Evolutionary conservation across 1,140 invertebrate species (phyloP).

Genomic region (Aphaenogaster floridana): DNA sequence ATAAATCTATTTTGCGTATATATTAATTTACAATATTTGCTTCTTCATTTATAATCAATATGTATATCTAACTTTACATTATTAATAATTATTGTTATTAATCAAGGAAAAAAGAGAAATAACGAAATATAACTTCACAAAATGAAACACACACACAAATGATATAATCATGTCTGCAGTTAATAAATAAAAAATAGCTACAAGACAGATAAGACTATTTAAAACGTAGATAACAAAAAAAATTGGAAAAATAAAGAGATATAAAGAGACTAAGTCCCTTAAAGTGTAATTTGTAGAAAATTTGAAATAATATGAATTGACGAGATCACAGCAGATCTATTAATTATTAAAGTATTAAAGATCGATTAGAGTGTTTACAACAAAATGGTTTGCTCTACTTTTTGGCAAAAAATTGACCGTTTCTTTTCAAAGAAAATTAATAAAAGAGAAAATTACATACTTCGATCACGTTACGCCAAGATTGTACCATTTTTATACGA

Average conservation of each 20-base stretch:
- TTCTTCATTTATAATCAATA: background rate
- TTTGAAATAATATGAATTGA: background rate
- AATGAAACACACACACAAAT: background rate
- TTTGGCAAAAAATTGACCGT: background rate
- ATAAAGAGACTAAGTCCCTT: background rate
- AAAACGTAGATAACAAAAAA: background rate
- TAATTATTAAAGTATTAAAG: background rate
- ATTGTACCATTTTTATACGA: constrained; percentile 14
- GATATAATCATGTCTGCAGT: background rate
- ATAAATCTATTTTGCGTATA: constrained; percentile 18
- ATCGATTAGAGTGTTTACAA: background rate
- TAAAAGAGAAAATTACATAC: constrained; percentile 42
- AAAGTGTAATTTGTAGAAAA: background rate
- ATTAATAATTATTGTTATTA: background rate
- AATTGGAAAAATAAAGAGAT: background rate
- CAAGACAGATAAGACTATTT: background rate
- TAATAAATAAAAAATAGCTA: background rate
- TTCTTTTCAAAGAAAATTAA: constrained; percentile 37
- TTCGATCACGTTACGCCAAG: constrained; percentile 11
- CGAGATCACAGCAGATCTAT: background rate
- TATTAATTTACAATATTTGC: background rate
- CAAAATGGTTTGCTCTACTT: background rate
- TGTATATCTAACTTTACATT: background rate
- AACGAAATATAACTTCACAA: background rate
- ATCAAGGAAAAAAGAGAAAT: background rate